These are phyloP conservation scores for Tridacna gigas DNA, from an alignment of 2,888 invertebrate genomes.

Conservation along the genomic window DNA sequence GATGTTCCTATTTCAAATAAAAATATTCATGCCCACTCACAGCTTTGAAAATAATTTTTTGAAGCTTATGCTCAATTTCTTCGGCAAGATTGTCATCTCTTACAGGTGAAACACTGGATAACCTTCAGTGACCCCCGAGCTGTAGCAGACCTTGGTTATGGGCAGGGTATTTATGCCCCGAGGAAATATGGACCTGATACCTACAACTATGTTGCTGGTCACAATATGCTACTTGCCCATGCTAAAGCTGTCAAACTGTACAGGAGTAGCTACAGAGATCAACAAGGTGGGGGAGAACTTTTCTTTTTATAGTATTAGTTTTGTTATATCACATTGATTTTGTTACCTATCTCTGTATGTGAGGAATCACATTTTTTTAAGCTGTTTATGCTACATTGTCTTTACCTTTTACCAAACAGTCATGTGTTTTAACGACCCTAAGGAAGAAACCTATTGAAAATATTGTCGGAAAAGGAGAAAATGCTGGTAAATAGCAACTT, in stretches of 20 bases:
- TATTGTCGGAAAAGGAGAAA: too few relatives aligned
- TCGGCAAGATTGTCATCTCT: neutral
- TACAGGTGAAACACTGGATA: slow-evolving; percentile 88
- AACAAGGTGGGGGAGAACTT: neutral
- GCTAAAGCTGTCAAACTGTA: slow-evolving; percentile 88
- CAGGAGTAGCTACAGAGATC: slow-evolving; percentile 52
- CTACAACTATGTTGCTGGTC: slow-evolving; percentile 88
- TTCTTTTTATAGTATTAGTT: neutral
- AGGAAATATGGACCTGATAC: slow-evolving; percentile 63
- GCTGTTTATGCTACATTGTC: too few relatives aligned
- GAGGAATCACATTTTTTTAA: too few relatives aligned
- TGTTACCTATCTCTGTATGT: too few relatives aligned
- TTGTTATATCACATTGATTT: too few relatives aligned
- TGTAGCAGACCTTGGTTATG: slow-evolving; percentile 73
- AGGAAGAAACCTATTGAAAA: too few relatives aligned
- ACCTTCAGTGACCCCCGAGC: slow-evolving; percentile 91
- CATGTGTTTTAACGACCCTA: too few relatives aligned
- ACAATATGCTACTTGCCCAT: slow-evolving; percentile 89
- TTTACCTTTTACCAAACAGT: too few relatives aligned
- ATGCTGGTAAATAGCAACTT: too few relatives aligned
- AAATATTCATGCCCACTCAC: too few relatives aligned
- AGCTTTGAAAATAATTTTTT: too few relatives aligned
- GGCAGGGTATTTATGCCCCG: slow-evolving; percentile 48
- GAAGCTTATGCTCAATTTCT: neutral
- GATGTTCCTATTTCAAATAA: too few relatives aligned